Percentiles rank a stretch among this genome's conserved stretches.
Conservation (phyloP, 2,888 invertebrate genomes). For the Tetranychus truncatus region DNA sequence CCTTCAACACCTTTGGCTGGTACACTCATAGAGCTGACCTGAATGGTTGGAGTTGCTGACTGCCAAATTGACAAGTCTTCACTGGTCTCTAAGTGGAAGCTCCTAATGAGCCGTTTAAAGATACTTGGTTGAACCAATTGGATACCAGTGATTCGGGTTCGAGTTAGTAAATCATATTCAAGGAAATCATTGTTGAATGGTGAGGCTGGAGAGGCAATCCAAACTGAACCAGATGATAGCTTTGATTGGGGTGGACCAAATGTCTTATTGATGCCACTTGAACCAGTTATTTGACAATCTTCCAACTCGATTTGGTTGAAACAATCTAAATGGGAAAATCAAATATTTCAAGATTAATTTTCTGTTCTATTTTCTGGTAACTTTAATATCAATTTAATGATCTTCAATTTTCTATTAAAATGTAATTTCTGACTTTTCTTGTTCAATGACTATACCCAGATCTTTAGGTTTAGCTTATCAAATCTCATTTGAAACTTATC, state of each 20-base stretch:
- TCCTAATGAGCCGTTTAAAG: no score
- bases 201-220: not conserved
- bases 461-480: no score
- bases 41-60: not conserved
- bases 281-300: not conserved
- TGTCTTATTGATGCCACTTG: not conserved
- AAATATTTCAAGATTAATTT: no score
- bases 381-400: no score
- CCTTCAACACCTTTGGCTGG: not conserved
- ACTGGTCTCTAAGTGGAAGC: not conserved
- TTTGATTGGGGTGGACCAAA: not conserved
- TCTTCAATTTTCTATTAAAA: no score
- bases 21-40: not conserved
- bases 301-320: not conserved
- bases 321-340: not conserved
- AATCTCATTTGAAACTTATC: no score
- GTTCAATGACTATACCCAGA: no score
- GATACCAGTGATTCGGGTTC: not conserved
- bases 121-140: not conserved
- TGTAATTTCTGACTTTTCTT: no score
- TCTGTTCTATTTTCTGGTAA: no score
- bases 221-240: not conserved
- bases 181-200: not conserved
- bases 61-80: not conserved
- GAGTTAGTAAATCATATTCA: slow-evolving; percentile 4